Percentiles rank a stretch among this genome's conserved stretches.
These are phyloP conservation scores for Laticauda laticaudata DNA, from an alignment of 2,113 vertebrate species.

Conservation along the genomic window DNA sequence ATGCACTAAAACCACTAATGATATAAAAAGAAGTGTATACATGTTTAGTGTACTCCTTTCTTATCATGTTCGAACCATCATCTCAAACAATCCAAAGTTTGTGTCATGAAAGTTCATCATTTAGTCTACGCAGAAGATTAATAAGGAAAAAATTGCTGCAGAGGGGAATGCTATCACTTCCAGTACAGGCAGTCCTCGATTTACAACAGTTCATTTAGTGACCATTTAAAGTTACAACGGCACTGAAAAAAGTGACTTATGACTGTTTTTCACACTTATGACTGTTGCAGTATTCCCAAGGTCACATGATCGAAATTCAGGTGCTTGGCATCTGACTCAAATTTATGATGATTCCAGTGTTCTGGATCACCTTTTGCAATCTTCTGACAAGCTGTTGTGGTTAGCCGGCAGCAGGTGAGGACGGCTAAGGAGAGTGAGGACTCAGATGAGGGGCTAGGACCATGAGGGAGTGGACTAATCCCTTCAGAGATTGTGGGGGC, in stretches of 20 bases:
- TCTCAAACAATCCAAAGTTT: constrained; percentile 24
- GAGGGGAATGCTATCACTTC: constrained; percentile 17
- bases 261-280: not conserved
- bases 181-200: not conserved
- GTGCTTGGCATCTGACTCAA: too few species aligned
- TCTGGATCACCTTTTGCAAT: too few species aligned
- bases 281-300: too few species aligned
- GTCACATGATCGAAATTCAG: too few species aligned
- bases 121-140: constrained; percentile 31
- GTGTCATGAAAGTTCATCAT: not conserved
- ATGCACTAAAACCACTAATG: constrained; percentile 39
- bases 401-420: too few species aligned
- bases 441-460: too few species aligned
- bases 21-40: constrained; percentile 42
- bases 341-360: too few species aligned
- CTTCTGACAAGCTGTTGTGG: too few species aligned
- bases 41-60: constrained; percentile 42
- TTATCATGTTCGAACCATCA: constrained; percentile 21
- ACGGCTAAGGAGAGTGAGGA: too few species aligned
- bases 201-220: not conserved
- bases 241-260: not conserved
- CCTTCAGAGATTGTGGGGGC: too few species aligned
- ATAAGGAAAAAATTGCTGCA: constrained; percentile 28
- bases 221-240: not conserved
- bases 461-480: too few species aligned